Percentiles rank a stretch among this genome's conserved stretches.
phyloP scores from a whole-genome alignment of 2,888 invertebrate species.

The Microctonus aethiopoides region DNA sequence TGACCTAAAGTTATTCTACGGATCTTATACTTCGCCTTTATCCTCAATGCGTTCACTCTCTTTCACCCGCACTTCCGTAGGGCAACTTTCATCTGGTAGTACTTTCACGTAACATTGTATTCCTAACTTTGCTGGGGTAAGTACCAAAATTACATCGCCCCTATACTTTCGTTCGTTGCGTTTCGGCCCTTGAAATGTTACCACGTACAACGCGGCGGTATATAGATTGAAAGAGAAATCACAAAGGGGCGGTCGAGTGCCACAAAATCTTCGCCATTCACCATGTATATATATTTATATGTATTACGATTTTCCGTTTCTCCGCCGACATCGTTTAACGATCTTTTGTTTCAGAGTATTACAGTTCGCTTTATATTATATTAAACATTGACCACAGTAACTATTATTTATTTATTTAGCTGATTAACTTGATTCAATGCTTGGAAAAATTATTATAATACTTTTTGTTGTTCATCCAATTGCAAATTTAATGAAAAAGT shows the following conservation, averaged over 20 bases:
- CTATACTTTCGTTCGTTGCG: slow-evolving; percentile 41
- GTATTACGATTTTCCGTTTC: slow-evolving; percentile 55
- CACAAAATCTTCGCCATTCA: slow-evolving; percentile 49
- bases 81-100: slow-evolving; percentile 56
- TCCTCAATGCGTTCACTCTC: background rate
- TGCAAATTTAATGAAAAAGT: too few relatives aligned
- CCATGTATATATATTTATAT: too few relatives aligned
- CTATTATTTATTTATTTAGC: background rate
- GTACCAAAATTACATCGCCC: slow-evolving; percentile 59
- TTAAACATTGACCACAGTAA: background rate
- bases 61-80: slow-evolving; percentile 29
- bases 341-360: slow-evolving; percentile 57
- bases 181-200: slow-evolving; percentile 51
- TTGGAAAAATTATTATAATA: too few relatives aligned
- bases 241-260: background rate
- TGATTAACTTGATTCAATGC: too few relatives aligned
- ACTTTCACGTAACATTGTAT: slow-evolving; percentile 61
- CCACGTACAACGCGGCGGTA: slow-evolving; percentile 41
- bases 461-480: too few relatives aligned
- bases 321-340: slow-evolving; percentile 54
- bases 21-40: slow-evolving; percentile 48
- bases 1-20: slow-evolving; percentile 49
- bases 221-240: background rate
- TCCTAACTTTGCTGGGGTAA: slow-evolving; percentile 56
- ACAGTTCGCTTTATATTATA: slow-evolving; percentile 40